These are phyloP conservation scores for Poliocrania exsul DNA, from an alignment of 2,797 vertebrate species.

Conservation along the genomic window DNA sequence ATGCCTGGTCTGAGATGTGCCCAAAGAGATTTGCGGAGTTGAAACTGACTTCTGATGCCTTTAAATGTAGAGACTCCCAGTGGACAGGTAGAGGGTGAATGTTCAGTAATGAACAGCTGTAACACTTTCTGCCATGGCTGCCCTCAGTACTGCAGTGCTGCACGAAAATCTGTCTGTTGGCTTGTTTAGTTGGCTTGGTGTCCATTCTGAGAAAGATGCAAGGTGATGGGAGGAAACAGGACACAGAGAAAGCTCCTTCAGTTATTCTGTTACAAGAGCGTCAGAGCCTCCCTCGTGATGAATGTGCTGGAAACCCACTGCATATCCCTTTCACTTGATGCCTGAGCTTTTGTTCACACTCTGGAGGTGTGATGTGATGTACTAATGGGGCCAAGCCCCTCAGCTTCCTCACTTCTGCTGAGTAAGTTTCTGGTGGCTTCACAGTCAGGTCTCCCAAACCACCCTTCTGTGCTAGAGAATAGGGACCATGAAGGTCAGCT, in stretches of 20 bases:
- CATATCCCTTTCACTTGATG: rapidly evolving
- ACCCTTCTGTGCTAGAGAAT: neutral
- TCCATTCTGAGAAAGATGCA: neutral
- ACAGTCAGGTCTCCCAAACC: neutral
- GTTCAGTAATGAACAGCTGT: neutral
- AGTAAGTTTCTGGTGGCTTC: neutral
- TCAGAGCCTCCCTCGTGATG: neutral
- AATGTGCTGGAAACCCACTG: neutral
- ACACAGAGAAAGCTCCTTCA: neutral
- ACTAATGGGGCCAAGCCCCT: neutral
- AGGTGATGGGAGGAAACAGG: neutral
- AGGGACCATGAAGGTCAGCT: neutral
- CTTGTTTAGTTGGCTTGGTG: neutral
- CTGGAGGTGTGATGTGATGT: neutral
- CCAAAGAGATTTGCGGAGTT: neutral
- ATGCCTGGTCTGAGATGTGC: neutral
- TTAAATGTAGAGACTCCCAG: neutral
- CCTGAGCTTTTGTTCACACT: neutral
- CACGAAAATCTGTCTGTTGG: neutral
- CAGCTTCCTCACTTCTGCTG: neutral
- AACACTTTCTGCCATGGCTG: neutral
- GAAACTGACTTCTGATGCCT: neutral
- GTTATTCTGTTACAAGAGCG: neutral
- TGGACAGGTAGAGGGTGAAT: neutral
- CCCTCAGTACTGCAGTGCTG: neutral